Percentiles rank a stretch among this genome's conserved stretches.
phyloP scores from a whole-genome alignment of 2,797 vertebrate genomes.

The Aselliscus stoliczkanus region DNA sequence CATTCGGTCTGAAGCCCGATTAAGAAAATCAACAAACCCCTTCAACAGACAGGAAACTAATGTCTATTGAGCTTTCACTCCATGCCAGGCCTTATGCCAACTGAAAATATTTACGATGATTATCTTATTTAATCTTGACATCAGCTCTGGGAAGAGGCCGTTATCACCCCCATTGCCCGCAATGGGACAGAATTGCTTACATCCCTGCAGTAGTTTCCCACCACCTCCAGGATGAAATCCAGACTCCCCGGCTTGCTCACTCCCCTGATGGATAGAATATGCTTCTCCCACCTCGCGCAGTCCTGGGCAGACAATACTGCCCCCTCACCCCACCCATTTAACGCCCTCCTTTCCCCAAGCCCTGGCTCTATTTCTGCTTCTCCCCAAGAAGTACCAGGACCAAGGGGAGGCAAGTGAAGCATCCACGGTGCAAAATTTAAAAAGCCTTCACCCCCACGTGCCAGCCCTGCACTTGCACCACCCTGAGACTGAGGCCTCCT shows the following conservation, averaged over 20 bases:
- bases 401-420: neutral
- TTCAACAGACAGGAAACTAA: neutral
- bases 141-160: neutral
- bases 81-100: neutral
- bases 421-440: neutral
- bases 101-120: neutral
- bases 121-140: neutral
- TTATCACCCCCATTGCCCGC: neutral
- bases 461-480: fast-evolving
- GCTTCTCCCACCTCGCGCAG: neutral
- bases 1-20: neutral
- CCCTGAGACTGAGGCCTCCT: neutral
- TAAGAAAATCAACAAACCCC: neutral
- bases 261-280: too few relatives aligned
- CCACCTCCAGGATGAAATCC: neutral
- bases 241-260: neutral
- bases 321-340: neutral
- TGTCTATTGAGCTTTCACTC: neutral
- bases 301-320: fast-evolving
- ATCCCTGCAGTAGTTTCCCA: neutral
- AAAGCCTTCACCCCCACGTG: neutral
- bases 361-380: neutral
- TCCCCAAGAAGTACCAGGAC: neutral
- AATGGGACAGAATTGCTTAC: neutral
- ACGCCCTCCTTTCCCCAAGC: too few relatives aligned